phyloP scores from a whole-genome alignment of 2,113 vertebrate species.

The Orycteropus afer region DNA sequence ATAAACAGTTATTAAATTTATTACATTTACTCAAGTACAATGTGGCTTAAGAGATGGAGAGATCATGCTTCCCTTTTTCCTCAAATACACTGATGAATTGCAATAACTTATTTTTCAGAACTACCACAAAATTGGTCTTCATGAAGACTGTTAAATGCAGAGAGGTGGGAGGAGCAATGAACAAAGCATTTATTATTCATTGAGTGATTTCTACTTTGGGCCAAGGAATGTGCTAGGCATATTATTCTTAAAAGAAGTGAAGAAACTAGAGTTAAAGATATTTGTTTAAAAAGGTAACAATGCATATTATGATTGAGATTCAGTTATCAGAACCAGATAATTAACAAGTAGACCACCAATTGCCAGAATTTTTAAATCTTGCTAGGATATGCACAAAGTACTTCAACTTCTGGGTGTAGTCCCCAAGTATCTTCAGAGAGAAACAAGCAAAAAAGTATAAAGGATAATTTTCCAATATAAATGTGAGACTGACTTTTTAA shows the following conservation, averaged over 20 bases:
- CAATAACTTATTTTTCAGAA: background rate
- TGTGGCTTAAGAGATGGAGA: background rate
- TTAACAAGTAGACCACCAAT: background rate
- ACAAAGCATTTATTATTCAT: background rate
- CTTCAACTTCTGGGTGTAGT: background rate
- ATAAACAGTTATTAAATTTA: background rate
- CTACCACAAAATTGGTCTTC: background rate
- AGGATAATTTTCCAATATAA: slow-evolving; percentile 2
- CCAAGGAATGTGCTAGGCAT: background rate
- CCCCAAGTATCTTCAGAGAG: background rate
- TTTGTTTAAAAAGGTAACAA: background rate
- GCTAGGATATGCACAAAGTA: background rate
- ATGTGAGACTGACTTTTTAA: background rate
- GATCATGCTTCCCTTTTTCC: background rate
- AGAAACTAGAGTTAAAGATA: background rate
- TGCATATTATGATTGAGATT: background rate
- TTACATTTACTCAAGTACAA: background rate
- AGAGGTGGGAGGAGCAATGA: background rate
- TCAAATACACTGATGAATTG: background rate
- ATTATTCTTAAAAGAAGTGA: background rate
- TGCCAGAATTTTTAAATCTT: background rate
- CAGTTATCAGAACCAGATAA: background rate
- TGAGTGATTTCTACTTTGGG: background rate
- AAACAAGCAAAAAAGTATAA: background rate
- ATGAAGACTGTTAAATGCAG: background rate